Conservation (phyloP, 2,888 invertebrate genomes). For the Sinhomidia bicolor region DNA sequence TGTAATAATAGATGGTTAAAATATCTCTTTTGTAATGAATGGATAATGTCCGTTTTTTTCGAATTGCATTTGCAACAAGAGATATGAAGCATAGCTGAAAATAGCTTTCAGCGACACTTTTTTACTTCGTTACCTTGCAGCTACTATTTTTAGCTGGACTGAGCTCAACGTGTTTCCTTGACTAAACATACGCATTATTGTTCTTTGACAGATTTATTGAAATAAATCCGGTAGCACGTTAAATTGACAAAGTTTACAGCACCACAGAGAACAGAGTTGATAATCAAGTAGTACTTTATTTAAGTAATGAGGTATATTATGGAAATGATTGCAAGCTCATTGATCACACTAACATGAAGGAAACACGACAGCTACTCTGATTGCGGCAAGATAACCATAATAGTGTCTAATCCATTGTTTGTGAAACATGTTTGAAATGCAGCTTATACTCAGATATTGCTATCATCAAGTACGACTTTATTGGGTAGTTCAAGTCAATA, state of each 20-base stretch:
- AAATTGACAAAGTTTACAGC: not conserved
- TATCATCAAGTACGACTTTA: slow-evolving; percentile 31
- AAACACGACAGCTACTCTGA: slow-evolving; percentile 20
- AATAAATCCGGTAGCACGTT: not conserved
- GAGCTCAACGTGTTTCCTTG: no score
- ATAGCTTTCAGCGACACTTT: no score
- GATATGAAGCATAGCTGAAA: no score
- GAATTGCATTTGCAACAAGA: no score
- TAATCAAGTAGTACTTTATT: not conserved
- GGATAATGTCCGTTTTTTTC: no score
- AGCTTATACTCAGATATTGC: not conserved
- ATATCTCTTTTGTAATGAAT: no score
- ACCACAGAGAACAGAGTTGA: not conserved
- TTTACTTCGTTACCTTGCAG: no score
- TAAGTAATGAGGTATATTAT: not conserved
- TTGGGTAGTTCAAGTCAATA: slow-evolving; percentile 38
- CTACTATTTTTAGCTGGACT: no score
- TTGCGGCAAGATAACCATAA: slow-evolving; percentile 25
- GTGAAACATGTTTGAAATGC: slow-evolving; percentile 2
- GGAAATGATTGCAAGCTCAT: not conserved
- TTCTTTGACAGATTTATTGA: not conserved
- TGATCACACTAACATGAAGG: slow-evolving; percentile 4
- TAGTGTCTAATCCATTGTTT: slow-evolving; percentile 12
- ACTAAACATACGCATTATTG: not conserved
- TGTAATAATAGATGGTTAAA: no score